Conservation (phyloP, 1,140 invertebrate genomes). For the Aphidius gifuensis region DNA sequence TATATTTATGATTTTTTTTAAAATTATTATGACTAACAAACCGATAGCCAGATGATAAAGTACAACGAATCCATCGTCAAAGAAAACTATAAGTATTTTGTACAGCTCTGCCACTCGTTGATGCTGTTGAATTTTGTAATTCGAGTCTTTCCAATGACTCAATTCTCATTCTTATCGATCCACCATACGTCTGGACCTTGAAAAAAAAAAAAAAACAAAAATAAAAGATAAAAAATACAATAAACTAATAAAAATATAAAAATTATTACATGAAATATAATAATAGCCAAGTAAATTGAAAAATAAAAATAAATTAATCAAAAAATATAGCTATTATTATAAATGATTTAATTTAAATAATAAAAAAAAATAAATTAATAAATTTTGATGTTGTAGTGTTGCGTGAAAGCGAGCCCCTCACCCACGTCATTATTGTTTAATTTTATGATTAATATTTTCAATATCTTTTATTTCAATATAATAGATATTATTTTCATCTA, state of each 20-base stretch:
- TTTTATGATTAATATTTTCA: background rate
- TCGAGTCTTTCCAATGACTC: conserved; percentile 66
- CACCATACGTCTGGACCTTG: conserved; percentile 61
- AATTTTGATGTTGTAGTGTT: background rate
- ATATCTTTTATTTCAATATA: too few species aligned
- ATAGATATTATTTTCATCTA: too few species aligned
- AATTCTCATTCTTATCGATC: conserved; percentile 65
- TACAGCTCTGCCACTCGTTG: conserved; percentile 62
- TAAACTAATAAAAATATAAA: background rate
- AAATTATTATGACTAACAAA: conserved; percentile 41
- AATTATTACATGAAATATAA: background rate
- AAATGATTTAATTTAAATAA: background rate
- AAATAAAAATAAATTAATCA: too few species aligned
- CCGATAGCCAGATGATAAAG: conserved; percentile 40
- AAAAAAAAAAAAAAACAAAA: conserved; percentile 14
- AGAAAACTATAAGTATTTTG: conserved; percentile 76
- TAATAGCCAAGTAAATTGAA: too few species aligned
- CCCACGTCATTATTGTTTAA: conserved; percentile 23
- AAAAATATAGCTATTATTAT: background rate
- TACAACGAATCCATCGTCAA: conserved; percentile 54
- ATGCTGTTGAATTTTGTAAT: conserved; percentile 50
- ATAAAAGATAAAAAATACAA: background rate
- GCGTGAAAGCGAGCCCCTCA: conserved; percentile 32
- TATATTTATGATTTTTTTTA: conserved; percentile 17
- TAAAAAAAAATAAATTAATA: background rate